Evolutionary conservation across 92 coral and sea anemone species (phyloP).

Genomic region (Scolanthus callimorphus): DNA sequence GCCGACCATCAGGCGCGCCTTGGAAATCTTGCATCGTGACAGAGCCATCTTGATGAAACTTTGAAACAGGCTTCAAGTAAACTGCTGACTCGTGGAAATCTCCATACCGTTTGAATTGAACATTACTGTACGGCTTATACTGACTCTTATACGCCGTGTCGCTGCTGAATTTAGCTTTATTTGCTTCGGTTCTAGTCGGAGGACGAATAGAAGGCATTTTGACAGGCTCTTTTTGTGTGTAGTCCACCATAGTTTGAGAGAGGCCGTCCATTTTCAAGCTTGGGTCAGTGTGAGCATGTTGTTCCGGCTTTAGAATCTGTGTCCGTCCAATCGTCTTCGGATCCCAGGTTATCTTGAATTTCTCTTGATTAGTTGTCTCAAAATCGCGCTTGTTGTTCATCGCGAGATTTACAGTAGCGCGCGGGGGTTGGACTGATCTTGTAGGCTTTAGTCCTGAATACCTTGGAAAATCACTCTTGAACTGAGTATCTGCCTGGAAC

Average conservation of each 20-base stretch:
- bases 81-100: conserved; percentile 84
- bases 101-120: conserved; percentile 79
- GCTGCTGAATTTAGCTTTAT: conserved; percentile 59
- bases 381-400: conserved; percentile 77
- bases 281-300: conserved; percentile 48
- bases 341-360: conserved; percentile 86
- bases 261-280: conserved; percentile 67
- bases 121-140: conserved; percentile 64
- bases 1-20: conserved; percentile 79
- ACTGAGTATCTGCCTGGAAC: conserved; percentile 86
- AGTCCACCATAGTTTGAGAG: conserved; percentile 89
- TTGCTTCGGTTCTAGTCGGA: conserved; percentile 67
- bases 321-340: conserved; percentile 78
- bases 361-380: conserved; percentile 76
- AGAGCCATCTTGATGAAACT: conserved; percentile 87
- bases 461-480: conserved; percentile 92
- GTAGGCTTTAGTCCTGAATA: conserved; percentile 84
- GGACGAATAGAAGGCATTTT: conserved; percentile 70
- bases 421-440: conserved; percentile 84
- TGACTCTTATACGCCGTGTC: conserved; percentile 91
- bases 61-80: conserved; percentile 76
- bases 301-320: conserved; percentile 60
- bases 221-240: conserved; percentile 64
- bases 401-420: conserved; percentile 82
- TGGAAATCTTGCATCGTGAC: conserved; percentile 83